Percentiles rank a stretch among this genome's conserved stretches.
These are phyloP conservation scores for Drosophila parthenogenetica DNA, from an alignment of 2,888 invertebrate species.

Conservation along the genomic window DNA sequence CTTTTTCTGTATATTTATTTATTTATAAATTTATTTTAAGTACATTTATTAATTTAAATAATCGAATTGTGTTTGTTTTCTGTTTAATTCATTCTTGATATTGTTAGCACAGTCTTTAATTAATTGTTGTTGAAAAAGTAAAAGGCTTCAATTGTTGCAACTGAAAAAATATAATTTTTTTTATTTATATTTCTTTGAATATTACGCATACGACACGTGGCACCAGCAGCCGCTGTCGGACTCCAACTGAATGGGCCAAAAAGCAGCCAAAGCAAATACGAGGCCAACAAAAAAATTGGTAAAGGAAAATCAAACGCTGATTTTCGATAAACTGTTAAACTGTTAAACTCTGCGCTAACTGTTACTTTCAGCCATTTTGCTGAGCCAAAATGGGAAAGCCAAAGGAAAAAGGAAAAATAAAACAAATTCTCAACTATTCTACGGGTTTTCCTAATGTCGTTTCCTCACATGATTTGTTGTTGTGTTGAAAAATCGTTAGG, in stretches of 20 bases:
- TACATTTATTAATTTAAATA: slow-evolving; percentile 37
- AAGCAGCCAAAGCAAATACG: slow-evolving; percentile 26
- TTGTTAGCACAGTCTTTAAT: slow-evolving; percentile 68
- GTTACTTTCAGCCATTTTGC: slow-evolving; percentile 55
- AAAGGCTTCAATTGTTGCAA: slow-evolving; percentile 60
- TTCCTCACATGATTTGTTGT: slow-evolving; percentile 52
- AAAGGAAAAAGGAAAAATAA: not conserved
- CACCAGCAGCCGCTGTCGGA: slow-evolving; percentile 57
- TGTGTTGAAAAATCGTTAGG: slow-evolving; percentile 79
- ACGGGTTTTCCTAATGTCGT: slow-evolving; percentile 18
- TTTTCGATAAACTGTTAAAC: slow-evolving; percentile 48
- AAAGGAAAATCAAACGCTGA: slow-evolving; percentile 62
- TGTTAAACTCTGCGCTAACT: slow-evolving; percentile 38
- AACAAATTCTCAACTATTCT: slow-evolving; percentile 20
- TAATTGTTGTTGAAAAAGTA: slow-evolving; percentile 57
- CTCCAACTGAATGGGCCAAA: slow-evolving; percentile 52
- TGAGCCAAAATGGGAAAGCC: not conserved
- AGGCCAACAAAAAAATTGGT: slow-evolving; percentile 24
- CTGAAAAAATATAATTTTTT: slow-evolving; percentile 28
- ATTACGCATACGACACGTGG: slow-evolving; percentile 73
- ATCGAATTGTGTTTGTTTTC: slow-evolving; percentile 26
- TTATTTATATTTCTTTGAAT: slow-evolving; percentile 1
- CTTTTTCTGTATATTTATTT: slow-evolving; percentile 27
- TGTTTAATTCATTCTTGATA: slow-evolving; percentile 46
- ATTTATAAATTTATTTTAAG: slow-evolving; percentile 28